Conservation (phyloP, 2,113 vertebrate species). For the Alces alces region DNA sequence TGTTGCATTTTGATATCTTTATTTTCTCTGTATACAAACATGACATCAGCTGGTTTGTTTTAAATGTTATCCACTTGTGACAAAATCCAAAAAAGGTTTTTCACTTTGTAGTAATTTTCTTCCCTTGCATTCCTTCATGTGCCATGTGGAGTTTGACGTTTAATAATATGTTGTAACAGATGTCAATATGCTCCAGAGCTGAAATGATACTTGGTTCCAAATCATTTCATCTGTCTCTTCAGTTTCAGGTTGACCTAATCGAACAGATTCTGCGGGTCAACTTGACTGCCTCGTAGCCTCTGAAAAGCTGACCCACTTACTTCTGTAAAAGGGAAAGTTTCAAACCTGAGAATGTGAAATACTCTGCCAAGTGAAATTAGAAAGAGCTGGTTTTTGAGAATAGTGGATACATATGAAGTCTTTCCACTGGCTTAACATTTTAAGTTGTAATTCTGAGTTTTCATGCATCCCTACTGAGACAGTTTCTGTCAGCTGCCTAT, state of each 20-base stretch:
- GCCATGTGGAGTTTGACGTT: conserved; percentile 23
- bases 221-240: conserved; percentile 38
- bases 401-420: not conserved
- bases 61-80: conserved; percentile 12
- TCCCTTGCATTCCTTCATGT: not conserved
- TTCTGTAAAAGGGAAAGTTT: conserved; percentile 33
- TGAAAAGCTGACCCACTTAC: conserved; percentile 58
- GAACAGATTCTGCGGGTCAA: conserved; percentile 34
- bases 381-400: conserved; percentile 24
- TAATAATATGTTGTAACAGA: conserved; percentile 51
- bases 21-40: conserved; percentile 28
- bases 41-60: conserved; percentile 20
- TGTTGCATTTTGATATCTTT: conserved; percentile 12
- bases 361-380: conserved; percentile 40
- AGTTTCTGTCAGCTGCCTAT: not conserved
- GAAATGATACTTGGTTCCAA: conserved; percentile 59
- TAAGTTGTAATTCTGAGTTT: not conserved
- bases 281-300: conserved; percentile 42
- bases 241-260: conserved; percentile 53
- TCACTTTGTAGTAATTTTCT: conserved; percentile 30
- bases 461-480: not conserved
- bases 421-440: not conserved
- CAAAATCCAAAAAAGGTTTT: conserved; percentile 34
- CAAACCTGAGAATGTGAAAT: conserved; percentile 33
- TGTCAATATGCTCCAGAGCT: conserved; percentile 53